phyloP scores from a whole-genome alignment of 2,113 vertebrate species.

The Pogona vitticeps region DNA sequence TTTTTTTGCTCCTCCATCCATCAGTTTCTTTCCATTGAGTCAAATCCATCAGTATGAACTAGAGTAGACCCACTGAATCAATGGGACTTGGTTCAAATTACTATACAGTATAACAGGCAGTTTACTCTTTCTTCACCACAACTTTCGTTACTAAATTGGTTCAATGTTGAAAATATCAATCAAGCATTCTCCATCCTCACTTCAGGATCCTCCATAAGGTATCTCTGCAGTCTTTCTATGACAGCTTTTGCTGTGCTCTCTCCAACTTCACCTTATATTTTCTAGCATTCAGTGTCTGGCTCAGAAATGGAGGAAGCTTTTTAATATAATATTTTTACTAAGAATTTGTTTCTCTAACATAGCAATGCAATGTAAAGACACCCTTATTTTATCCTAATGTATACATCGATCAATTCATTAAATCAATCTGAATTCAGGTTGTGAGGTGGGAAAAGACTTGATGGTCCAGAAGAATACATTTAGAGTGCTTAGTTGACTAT shows the following conservation, averaged over 20 bases:
- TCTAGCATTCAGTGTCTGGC: neutral
- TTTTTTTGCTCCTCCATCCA: too few species aligned
- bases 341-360: neutral
- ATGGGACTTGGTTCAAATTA: too few species aligned
- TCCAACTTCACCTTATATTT: neutral
- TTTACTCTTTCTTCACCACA: neutral
- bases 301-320: neutral
- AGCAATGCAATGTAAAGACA: neutral
- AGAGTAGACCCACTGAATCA: too few species aligned
- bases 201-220: neutral
- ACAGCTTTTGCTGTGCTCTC: neutral
- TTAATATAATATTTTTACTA: neutral
- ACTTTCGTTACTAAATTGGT: neutral
- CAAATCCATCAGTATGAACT: too few species aligned
- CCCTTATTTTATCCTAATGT: too few species aligned
- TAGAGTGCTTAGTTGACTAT: neutral
- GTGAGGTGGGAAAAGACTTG: too few species aligned
- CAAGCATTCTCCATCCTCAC: neutral
- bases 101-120: too few species aligned
- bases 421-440: too few species aligned
- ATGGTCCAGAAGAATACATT: neutral
- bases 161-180: neutral
- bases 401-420: too few species aligned
- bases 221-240: neutral
- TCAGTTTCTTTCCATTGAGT: too few species aligned